Evolutionary conservation across 1,140 invertebrate species (phyloP), one percentile per base, ranked within the genome.

Genomic region (Arctopsyche grandis): DNA sequence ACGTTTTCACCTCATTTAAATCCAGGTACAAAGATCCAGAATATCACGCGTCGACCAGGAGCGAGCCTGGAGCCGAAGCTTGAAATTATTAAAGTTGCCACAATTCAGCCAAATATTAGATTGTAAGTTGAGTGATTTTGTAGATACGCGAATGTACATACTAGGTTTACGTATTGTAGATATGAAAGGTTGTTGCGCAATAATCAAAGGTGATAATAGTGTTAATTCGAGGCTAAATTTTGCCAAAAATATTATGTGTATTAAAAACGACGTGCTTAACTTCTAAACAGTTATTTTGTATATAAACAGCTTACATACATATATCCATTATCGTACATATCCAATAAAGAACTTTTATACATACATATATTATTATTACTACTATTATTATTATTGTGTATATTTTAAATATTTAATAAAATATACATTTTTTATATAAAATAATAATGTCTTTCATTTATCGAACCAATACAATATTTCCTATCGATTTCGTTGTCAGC

Each of bases 21-120:
- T 75, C 83, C 80, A 19, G 48, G 14, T 24, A 76, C 21, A 26
- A 77, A 83, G 84, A 85, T 75, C 83, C 85, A 71, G 84, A 87
- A 21, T 87, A 88, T 83, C 86, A 87, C 80, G 83, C 86, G 1
- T 87, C 86, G 3, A 86, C 85, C 4, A 83, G 85, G 78, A 87
- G 86, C 73, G 87, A 88, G 81, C 86, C 86, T 1, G 84, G 85
- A 19, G 63, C 80, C 56, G 78, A 81, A 16, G 78, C 71, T n/a
- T 82, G 69, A 79, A 63, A 1, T 19, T 46, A 44, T 26, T 14
- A 46, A 52, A 52, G 48, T 75, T 77, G 58, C 66, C 66, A 56
- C 44, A 69, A 48, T 70, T 77, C 26, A 69, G 44, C 69, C 44
- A 56, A 38, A 74, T 58, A 44, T 38, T 58, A 38, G 22, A 16